Base-by-base conservation (phyloP, 1,140 invertebrate species). In the Leptinotarsa texana region DNA sequence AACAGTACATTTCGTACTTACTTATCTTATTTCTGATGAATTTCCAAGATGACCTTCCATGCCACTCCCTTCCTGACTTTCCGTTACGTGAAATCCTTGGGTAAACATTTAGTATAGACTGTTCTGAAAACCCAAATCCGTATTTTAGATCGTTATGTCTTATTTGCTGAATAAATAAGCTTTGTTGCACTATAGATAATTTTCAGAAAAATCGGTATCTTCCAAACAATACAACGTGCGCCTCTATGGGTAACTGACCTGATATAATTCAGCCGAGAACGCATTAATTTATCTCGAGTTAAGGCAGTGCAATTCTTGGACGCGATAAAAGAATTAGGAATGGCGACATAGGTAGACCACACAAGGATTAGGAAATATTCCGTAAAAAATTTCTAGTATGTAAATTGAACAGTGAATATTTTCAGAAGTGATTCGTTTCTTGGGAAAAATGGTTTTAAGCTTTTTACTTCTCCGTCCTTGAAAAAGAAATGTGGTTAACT, bases 281-380 rank as follows among this genome's bases (percentile, higher is more conserved):
- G 51, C 51, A 57, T 18, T 57, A 57, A 57, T n/a, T 57, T 57
- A 57, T 57, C 51, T 57, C 51, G 51, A 57, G 51, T 57, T 18
- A 2, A 42, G n/a, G 51, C n/a, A 57, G 51, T 57, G n/a, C 33
- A 57, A 57, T 57, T 57, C 51, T 57, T 18, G 51, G 51, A 57
- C 6, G 6, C 0, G 17, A 57, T 57, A 15, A 57, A 57, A 57
- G 0, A 57, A 3, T 57, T n/a, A n/a, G 5, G 13, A 57, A 57
- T 57, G 33, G 33, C 11, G 33, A 42, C 11, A 42, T 11, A 11
- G 33, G 2, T 42, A 42, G 8, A 11, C 33, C 1, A 42, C 1
- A 42, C 33, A 42, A 11, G 11, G 0, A 42, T 42, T 42, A 42
- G 33, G 11, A 42, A 42, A 42, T 42, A 42, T 11, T 42, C 8